Percentiles rank a stretch among this genome's conserved stretches.
These are phyloP conservation scores for Apogon talboti DNA, from an alignment of 2,797 vertebrate species.

Conservation along the genomic window DNA sequence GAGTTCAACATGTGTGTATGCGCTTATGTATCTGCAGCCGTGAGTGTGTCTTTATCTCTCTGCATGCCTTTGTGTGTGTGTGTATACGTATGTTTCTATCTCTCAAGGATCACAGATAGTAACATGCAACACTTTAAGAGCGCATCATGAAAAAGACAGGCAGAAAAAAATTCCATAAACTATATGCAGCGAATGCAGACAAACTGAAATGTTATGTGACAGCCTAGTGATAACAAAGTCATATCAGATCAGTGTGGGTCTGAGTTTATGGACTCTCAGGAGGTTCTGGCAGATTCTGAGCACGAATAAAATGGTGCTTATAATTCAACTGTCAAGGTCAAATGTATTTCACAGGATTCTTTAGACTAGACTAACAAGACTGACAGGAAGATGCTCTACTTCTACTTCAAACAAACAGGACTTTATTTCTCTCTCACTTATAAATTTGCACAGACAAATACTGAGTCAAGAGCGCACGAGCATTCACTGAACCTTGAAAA, in stretches of 20 bases:
- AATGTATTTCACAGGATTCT: conserved; percentile 3
- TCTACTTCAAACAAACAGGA: too few relatives aligned
- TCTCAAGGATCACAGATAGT: conserved; percentile 13
- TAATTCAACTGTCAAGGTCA: neutral
- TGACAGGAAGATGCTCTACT: too few relatives aligned
- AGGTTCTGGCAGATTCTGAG: neutral
- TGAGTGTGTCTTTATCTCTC: conserved; percentile 4
- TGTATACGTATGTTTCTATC: neutral
- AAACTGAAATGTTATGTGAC: too few relatives aligned
- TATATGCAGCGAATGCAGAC: too few relatives aligned
- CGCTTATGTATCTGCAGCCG: conserved; percentile 4
- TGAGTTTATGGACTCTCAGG: neutral
- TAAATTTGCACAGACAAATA: neutral
- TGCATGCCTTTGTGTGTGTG: conserved; percentile 1
- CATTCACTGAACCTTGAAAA: conserved; percentile 1
- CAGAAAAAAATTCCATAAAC: neutral
- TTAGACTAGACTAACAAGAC: neutral
- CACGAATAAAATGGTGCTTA: neutral
- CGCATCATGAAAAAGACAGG: neutral
- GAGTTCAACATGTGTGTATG: conserved; percentile 16
- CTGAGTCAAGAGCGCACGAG: neutral
- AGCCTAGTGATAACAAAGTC: too few relatives aligned
- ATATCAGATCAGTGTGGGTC: neutral
- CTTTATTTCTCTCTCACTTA: too few relatives aligned
- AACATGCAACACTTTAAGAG: conserved; percentile 1